Base-by-base conservation (phyloP, 2,888 invertebrate species). In the Melinaea menophilus region DNA sequence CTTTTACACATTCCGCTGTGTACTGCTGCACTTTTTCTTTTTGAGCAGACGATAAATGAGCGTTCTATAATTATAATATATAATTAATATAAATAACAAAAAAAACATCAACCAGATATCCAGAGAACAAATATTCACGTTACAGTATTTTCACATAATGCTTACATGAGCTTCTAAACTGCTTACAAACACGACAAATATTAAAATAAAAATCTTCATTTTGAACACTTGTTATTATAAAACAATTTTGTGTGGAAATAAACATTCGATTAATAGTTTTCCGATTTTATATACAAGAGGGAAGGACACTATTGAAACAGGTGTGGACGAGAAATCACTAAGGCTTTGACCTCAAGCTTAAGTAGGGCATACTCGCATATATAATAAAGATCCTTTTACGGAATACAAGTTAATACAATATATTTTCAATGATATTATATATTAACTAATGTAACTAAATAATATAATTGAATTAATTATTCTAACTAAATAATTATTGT, bases 1-100 rank as follows among this genome's bases (percentile, higher is more conserved):
- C 79, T 62, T 84, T 87, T 2, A 85, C 73, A 66, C 89, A 89
- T 69, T 84, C 82, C 5, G 77, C 63, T 0, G 76, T 73, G 61
- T 74, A 71, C 55, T 81, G 70, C 2, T 73, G 71, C 0, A 78
- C 85, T 68, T 80, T 85, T 4, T 85, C 86, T 31, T 73, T 82
- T 66, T 85, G 85, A 0, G 74, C 65, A 33, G 76, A 74, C 0
- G 81, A 74, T 3, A 87, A 73, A 33, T 81, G 79, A 3, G 80
- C 79, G 51, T 76, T 79, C 87, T 88, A 76, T 7, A 69, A 67
- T 60, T 9, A 9, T 51, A 51, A 31, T 2, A 31, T 3, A 31
- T 11, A 31, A 51, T 51, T n/a, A 41, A 51, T 51, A 31, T 22
- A 7, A 48, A 7, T 2, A 7, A 51, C 4, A 51, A 51, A 51